phyloP scores from a whole-genome alignment of 2,797 vertebrate genomes.

The Phrynocephalus guinanensis region DNA sequence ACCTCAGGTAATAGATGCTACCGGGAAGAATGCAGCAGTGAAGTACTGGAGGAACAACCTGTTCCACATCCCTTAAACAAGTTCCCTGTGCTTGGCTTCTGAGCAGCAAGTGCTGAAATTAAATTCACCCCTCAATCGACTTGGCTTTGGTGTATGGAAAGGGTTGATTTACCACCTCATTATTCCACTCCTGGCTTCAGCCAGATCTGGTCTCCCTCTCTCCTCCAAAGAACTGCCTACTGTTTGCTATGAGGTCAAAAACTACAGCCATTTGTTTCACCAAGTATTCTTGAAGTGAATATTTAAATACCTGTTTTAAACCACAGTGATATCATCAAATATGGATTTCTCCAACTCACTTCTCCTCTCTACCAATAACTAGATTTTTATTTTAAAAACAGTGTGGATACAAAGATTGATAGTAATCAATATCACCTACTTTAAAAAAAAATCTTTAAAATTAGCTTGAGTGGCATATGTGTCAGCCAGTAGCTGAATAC shows the following conservation, averaged over 20 bases:
- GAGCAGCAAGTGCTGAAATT: neutral
- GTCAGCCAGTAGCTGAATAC: neutral
- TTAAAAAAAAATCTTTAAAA: constrained; percentile 30
- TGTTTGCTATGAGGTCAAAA: no score
- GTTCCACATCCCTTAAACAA: no score
- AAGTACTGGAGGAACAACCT: no score
- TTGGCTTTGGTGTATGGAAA: neutral
- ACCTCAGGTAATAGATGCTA: no score
- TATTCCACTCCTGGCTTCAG: neutral
- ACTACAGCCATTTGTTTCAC: constrained; percentile 32
- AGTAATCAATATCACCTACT: neutral
- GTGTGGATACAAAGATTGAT: neutral
- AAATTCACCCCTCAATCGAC: neutral
- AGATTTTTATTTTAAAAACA: neutral
- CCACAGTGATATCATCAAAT: neutral
- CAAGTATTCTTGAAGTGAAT: constrained; percentile 49
- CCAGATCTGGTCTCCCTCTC: constrained; percentile 20
- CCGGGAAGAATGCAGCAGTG: no score
- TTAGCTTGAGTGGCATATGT: constrained; percentile 1
- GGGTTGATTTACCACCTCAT: neutral
- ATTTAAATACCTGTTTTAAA: constrained; percentile 25
- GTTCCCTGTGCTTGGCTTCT: neutral
- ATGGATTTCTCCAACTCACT: neutral
- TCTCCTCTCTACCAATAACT: neutral
- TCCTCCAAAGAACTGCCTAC: neutral